Conservation (phyloP, 2,888 invertebrate species). For the Barypeithes pellucidus region DNA sequence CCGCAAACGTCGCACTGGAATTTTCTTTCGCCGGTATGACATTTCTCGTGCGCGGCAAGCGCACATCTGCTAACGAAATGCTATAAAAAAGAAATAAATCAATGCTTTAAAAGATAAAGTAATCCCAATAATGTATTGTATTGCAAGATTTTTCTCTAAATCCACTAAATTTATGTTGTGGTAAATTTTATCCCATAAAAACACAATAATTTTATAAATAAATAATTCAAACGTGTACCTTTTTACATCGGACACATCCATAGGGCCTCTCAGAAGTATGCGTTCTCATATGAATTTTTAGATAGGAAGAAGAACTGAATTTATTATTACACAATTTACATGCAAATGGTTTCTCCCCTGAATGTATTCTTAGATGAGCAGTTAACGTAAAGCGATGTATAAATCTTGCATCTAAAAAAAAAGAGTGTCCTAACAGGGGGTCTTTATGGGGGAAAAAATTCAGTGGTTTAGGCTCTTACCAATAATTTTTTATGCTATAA, state of each 20-base stretch:
- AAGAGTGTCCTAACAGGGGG: neutral
- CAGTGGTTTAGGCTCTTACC: too few species aligned
- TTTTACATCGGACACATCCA: conserved; percentile 64
- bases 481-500: too few species aligned
- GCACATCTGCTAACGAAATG: conserved; percentile 67
- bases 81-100: conserved; percentile 55
- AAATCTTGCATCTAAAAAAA: conserved; percentile 62
- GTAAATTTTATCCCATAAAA: too few species aligned
- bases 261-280: conserved; percentile 68
- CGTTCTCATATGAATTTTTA: conserved; percentile 66
- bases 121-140: too few species aligned
- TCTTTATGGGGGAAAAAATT: too few species aligned
- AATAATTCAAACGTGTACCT: too few species aligned
- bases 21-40: conserved; percentile 67
- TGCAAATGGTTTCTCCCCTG: conserved; percentile 67
- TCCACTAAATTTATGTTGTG: too few species aligned
- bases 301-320: conserved; percentile 67
- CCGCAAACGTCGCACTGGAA: conserved; percentile 67
- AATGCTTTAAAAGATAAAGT: too few species aligned
- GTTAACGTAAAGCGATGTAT: conserved; percentile 50
- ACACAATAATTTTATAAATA: too few species aligned
- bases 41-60: conserved; percentile 64
- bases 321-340: conserved; percentile 65
- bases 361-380: conserved; percentile 58
- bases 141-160: too few species aligned